Base-by-base conservation (phyloP, 2,888 invertebrate species). In the Agrochola lota region DNA sequence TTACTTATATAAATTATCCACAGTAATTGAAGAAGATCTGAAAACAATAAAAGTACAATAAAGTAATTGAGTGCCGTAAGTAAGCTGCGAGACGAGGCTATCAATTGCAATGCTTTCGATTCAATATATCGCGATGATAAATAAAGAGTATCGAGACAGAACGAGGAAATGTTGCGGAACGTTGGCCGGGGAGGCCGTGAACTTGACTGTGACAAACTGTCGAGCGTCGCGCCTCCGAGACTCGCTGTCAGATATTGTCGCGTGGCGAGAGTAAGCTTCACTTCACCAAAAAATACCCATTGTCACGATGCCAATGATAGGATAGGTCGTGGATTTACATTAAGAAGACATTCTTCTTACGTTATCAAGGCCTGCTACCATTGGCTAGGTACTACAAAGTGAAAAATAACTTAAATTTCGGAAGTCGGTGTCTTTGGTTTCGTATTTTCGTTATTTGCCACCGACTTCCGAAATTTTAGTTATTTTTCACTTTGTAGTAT, bases 171-270 rank as follows among this genome's bases (percentile, higher is more conserved):
- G 90, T 90, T 87, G 91, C 90, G 87, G 90, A 91, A 91, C 91
- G 85, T 88, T 84, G 88, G 83, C 87, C 85, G 88, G 74, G 85
- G 90, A 92, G 94, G 89, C 95, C 95, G 91, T 95, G 95, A 96
- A 95, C 95, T 95, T 95, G 95, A 94, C 94, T 94, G 92, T 90
- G 92, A 92, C 92, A 93, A 92, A 92, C 92, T 90, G 91, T 90
- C 90, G 91, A 92, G 88, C 88, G 91, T 87, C 88, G 91, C 88
- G 85, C 85, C 90, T 79, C 85, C 84, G 40, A 87, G 83, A 52
- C 88, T 40, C 52, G 69, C 74, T 75, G 87, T 90, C 91, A 71
- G 81, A 80, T 74, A 68, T 40, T 76, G 69, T 78, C n/a, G 77
- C 62, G 77, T 73, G 63, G 67, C 68, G 71, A 74, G 35, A 75